Percentiles rank a stretch among this genome's conserved stretches.
Conservation (phyloP, 1,140 invertebrate genomes). For the Leptinotarsa undecemlineata region DNA sequence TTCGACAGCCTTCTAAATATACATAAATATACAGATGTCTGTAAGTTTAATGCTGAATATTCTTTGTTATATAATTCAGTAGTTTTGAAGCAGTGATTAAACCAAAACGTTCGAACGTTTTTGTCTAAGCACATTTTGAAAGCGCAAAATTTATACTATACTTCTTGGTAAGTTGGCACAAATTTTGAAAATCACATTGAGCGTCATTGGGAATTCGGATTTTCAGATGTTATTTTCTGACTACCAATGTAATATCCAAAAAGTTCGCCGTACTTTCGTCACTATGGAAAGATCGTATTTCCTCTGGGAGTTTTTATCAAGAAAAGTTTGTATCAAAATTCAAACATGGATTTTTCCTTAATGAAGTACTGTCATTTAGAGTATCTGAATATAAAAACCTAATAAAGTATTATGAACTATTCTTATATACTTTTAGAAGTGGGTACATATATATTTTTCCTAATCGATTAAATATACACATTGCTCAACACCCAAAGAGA, state of each 20-base stretch:
- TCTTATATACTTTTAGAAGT: constrained; percentile 4
- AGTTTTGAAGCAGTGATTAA: neutral
- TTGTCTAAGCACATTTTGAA: neutral
- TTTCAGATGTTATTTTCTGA: neutral
- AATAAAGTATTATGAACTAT: constrained; percentile 1
- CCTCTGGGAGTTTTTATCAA: constrained; percentile 2
- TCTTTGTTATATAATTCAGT: neutral
- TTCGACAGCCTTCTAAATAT: neutral
- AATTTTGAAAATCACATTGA: neutral
- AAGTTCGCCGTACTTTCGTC: neutral
- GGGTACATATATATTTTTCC: neutral
- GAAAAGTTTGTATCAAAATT: neutral
- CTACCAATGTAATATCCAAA: neutral
- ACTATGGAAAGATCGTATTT: neutral
- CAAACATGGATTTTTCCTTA: constrained; percentile 3
- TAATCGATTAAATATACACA: neutral
- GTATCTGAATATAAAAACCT: constrained; percentile 8
- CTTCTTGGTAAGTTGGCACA: neutral
- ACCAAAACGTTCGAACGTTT: constrained; percentile 3
- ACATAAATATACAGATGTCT: neutral
- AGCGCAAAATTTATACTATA: constrained; percentile 1
- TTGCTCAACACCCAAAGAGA: neutral
- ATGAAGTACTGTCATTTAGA: neutral
- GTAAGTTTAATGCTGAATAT: neutral
- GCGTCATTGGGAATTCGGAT: neutral